phyloP scores from a whole-genome alignment of 2,888 invertebrate species.

The Barypeithes pellucidus region DNA sequence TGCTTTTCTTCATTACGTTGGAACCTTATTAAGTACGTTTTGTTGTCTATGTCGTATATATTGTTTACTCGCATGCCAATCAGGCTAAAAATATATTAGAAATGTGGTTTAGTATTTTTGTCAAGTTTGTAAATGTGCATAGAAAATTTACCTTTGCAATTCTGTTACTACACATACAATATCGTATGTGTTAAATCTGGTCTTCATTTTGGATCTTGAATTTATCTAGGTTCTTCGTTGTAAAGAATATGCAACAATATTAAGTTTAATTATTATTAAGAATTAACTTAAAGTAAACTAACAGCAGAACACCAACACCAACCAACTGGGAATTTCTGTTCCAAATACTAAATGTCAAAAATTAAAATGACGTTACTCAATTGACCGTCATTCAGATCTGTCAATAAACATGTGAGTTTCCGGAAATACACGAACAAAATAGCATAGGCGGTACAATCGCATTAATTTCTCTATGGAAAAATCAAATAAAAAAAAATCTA shows the following conservation, averaged over 20 bases:
- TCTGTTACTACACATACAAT: slow-evolving; percentile 92
- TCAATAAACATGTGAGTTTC: neutral
- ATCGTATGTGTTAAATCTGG: slow-evolving; percentile 93
- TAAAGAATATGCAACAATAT: neutral
- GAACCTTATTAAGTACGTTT: slow-evolving; percentile 93
- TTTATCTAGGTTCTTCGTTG: neutral
- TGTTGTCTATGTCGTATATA: slow-evolving; percentile 97
- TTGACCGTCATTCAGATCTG: neutral
- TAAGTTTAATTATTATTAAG: neutral
- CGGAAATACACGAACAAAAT: neutral
- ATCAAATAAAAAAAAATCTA: too few species aligned
- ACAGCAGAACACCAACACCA: too few species aligned
- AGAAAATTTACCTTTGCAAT: slow-evolving; percentile 80
- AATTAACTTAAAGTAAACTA: too few species aligned
- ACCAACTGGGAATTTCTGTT: too few species aligned
- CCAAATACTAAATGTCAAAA: neutral
- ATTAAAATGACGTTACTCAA: neutral
- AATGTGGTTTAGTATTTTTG: neutral
- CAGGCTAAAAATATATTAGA: slow-evolving; percentile 73
- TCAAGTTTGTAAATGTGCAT: neutral
- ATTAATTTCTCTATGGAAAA: too few species aligned
- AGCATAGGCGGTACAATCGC: too few species aligned
- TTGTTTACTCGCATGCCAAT: slow-evolving; percentile 96
- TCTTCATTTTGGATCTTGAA: slow-evolving; percentile 82
- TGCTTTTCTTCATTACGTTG: slow-evolving; percentile 91